phyloP scores from a whole-genome alignment of 2,888 invertebrate species.

The Pinctada fucata region DNA sequence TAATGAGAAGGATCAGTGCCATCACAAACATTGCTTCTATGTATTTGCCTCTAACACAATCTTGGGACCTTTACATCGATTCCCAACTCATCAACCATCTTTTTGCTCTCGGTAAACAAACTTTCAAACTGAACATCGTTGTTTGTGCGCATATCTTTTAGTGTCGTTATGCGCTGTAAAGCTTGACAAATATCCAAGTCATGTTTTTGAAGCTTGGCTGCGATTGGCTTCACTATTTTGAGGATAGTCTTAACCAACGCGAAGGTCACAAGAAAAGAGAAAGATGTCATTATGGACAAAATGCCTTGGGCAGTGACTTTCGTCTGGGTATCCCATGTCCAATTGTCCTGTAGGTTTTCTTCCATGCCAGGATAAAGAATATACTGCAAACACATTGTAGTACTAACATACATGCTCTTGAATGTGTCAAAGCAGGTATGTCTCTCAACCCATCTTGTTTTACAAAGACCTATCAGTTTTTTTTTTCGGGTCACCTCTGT shows the following conservation, averaged over 20 bases:
- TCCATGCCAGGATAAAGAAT: background rate
- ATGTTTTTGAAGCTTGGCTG: conserved; percentile 4
- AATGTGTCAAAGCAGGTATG: conserved; percentile 15
- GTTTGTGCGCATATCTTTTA: conserved; percentile 7
- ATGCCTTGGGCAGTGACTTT: conserved; percentile 5
- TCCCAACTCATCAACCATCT: conserved; percentile 1
- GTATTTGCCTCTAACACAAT: conserved; percentile 6
- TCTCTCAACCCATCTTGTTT: conserved; percentile 20
- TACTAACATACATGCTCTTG: conserved; percentile 5
- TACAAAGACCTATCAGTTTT: conserved; percentile 9
- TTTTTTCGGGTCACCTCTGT: background rate
- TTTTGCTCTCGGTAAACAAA: background rate
- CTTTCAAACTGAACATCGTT: background rate
- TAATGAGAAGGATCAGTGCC: background rate
- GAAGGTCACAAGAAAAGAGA: background rate
- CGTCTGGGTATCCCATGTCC: background rate
- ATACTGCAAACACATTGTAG: background rate
- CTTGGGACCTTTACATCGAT: conserved; percentile 5
- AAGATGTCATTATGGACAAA: conserved; percentile 1
- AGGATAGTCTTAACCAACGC: background rate
- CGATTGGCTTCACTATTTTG: background rate
- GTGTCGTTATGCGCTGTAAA: background rate
- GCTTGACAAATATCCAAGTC: background rate
- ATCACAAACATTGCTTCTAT: conserved; percentile 1
- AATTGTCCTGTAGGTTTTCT: background rate